Percentiles rank a stretch among this genome's conserved stretches.
These are phyloP conservation scores for Ailurus styani DNA, from an alignment of 2,113 vertebrate genomes.

Conservation along the genomic window DNA sequence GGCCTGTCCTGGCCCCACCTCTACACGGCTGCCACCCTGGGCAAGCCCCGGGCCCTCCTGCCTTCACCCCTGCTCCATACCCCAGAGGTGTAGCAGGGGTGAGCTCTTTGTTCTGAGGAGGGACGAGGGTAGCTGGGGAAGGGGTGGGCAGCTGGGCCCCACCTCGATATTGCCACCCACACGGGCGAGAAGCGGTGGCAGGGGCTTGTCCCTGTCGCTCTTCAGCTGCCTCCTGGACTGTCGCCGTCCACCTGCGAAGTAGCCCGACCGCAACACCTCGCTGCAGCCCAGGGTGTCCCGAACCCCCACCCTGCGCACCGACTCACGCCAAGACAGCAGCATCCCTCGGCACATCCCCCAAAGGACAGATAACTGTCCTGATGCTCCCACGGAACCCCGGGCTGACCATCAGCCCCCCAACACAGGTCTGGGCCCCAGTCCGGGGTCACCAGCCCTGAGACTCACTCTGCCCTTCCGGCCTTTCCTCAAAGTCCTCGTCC, in stretches of 20 bases:
- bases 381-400: background rate
- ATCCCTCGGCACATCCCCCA: background rate
- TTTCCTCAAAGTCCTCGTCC: conserved; percentile 98
- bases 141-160: background rate
- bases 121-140: background rate
- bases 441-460: background rate
- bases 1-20: background rate
- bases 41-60: background rate
- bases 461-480: conserved; percentile 93
- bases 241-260: conserved; percentile 88
- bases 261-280: background rate
- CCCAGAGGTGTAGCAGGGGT: background rate
- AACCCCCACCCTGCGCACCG: background rate
- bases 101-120: background rate
- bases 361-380: background rate
- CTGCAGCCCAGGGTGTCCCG: background rate
- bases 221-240: conserved; percentile 96
- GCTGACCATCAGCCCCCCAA: fast-evolving
- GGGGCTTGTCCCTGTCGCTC: conserved; percentile 94
- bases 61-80: background rate
- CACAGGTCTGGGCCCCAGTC: background rate
- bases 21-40: background rate
- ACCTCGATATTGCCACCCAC: conserved; percentile 98
- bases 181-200: conserved; percentile 94
- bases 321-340: background rate